phyloP scores from a whole-genome alignment of 2,888 invertebrate species.

The Tetragonisca angustula region DNA sequence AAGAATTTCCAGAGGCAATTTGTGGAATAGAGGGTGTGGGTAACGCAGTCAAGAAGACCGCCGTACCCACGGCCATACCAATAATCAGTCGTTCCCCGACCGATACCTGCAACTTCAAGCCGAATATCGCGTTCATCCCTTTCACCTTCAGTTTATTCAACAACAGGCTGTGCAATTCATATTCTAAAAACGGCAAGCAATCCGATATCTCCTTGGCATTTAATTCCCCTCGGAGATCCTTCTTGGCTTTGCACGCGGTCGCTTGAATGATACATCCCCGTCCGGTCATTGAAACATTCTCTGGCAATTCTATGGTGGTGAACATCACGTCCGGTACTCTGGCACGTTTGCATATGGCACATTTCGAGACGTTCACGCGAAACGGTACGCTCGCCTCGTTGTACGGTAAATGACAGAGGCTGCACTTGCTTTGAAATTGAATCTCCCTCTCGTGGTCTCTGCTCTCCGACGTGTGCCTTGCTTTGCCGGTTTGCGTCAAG shows the following conservation, averaged over 20 bases:
- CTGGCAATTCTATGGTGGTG: slow-evolving; percentile 94
- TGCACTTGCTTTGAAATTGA: slow-evolving; percentile 82
- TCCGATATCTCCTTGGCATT: slow-evolving; percentile 97
- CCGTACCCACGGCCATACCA: slow-evolving; percentile 95
- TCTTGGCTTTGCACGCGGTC: slow-evolving; percentile 91
- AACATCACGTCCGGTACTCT: slow-evolving; percentile 96
- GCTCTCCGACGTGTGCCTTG: slow-evolving; percentile 76
- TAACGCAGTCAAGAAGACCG: slow-evolving; percentile 90
- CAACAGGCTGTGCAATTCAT: slow-evolving; percentile 95
- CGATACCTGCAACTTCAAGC: slow-evolving; percentile 89
- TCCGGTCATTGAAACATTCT: slow-evolving; percentile 90
- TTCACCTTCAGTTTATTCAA: slow-evolving; percentile 96
- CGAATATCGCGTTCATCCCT: slow-evolving; percentile 97
- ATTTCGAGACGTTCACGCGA: slow-evolving; percentile 89
- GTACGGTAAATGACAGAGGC: slow-evolving; percentile 94
- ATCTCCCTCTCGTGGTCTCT: slow-evolving; percentile 80
- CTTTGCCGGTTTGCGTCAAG: slow-evolving; percentile 54
- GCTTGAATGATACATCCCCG: slow-evolving; percentile 89
- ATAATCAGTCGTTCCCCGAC: slow-evolving; percentile 95
- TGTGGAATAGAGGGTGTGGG: slow-evolving; percentile 91
- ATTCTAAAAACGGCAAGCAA: slow-evolving; percentile 97
- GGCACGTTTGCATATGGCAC: slow-evolving; percentile 89
- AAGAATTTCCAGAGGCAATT: slow-evolving; percentile 88
- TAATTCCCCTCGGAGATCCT: slow-evolving; percentile 92
- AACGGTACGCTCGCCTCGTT: slow-evolving; percentile 89